Percentiles rank a stretch among this genome's conserved stretches.
phyloP scores from a whole-genome alignment of 2,888 invertebrate species.

The Autographa pulchrina region DNA sequence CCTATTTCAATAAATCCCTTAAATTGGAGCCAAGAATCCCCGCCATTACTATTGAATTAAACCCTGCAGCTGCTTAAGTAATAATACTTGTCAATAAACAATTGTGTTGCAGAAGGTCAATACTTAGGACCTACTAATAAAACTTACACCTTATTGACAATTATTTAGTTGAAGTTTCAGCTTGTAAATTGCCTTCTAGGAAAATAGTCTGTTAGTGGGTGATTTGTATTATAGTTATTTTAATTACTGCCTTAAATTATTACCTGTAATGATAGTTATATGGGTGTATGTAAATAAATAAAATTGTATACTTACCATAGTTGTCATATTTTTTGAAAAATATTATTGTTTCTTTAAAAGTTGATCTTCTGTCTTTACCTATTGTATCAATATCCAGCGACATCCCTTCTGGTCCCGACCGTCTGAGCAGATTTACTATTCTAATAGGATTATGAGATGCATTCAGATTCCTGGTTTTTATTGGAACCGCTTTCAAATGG shows the following conservation, averaged over 20 bases:
- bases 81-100: not conserved
- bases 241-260: too few species aligned
- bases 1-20: slow-evolving; percentile 38
- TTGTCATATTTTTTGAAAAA: too few species aligned
- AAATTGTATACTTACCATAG: too few species aligned
- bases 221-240: too few species aligned
- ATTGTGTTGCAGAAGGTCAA: slow-evolving; percentile 13
- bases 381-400: not conserved
- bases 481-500: slow-evolving; percentile 17
- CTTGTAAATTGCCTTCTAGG: too few species aligned
- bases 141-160: too few species aligned
- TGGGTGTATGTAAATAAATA: too few species aligned
- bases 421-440: slow-evolving; percentile 41
- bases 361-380: slow-evolving; percentile 16
- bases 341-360: too few species aligned
- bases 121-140: not conserved
- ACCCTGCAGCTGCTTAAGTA: slow-evolving; percentile 38
- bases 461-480: slow-evolving; percentile 42
- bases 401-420: slow-evolving; percentile 13
- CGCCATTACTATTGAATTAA: slow-evolving; percentile 45
- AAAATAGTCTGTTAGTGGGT: too few species aligned
- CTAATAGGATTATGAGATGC: slow-evolving; percentile 45
- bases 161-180: too few species aligned
- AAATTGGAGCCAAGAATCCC: slow-evolving; percentile 36
- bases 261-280: too few species aligned